Evolutionary conservation across 2,888 invertebrate genomes (phyloP), one percentile per base, ranked within the genome.

Genomic region (Pantelozetes paolii): DNA sequence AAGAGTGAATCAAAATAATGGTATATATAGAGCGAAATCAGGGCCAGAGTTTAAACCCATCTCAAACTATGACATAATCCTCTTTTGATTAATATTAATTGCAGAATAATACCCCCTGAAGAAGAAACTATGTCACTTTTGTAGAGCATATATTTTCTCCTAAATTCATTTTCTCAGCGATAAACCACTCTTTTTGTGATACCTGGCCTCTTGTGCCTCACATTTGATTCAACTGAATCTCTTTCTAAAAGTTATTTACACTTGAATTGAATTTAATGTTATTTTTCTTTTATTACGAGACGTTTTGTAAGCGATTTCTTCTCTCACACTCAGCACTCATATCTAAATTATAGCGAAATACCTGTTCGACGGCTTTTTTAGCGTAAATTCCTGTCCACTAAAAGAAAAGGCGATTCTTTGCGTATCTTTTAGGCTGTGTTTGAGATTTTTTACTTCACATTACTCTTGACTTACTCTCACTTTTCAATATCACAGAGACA

Each of bases 321-420:
- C 15, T 45, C 23, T n/a, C 13, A 45, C 18, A 45, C 18, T 45
- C 45, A 18, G 6, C 18, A n/a, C 26, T 54, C 26, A 9, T 26
- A 18, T 32, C 18, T 11, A 62, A 32, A 30, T 62, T 32, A 30
- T 62, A 62, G 32, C 59, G 2, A 23, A 62, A 62, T 32, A n/a
- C 32, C 59, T 18, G 59, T 62, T 62, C 28, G 18, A 26, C 59
- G 32, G 26, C 59, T 62, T 62, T 57, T 59, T 62, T 62, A 23
- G 11, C 59, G 59, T 62, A 32, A 62, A 62, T 62, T 32, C 59
- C 59, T 62, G 59, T 62, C 59, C 59, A n/a, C 30, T 9, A 23
- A 2, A 54, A 23, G 11, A 62, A 30, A 62, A 62, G 6, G 32
- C 30, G 32, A 62, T 1, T 1, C 8, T 32, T 62, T 62, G 13